These are phyloP conservation scores for Onychomys torridus DNA, from an alignment of 2,797 vertebrate species.

Conservation along the genomic window DNA sequence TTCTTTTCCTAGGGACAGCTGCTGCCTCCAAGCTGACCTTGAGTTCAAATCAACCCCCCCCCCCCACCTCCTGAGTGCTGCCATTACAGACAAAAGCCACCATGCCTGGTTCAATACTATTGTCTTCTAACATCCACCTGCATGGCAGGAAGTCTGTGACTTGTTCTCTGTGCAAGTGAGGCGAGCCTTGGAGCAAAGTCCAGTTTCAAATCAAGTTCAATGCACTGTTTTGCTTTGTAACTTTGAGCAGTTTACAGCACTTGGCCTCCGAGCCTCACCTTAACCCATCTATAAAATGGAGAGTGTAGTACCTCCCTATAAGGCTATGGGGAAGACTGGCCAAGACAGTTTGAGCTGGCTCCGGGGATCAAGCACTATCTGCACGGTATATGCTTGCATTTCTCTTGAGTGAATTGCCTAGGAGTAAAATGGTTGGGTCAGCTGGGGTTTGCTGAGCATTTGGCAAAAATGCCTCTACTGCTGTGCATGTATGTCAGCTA, in stretches of 20 bases:
- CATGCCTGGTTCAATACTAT: accelerated
- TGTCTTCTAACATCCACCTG: neutral
- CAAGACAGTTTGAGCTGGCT: neutral
- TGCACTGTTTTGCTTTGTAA: neutral
- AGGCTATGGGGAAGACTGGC: neutral
- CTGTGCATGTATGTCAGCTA: neutral
- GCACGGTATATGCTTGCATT: neutral
- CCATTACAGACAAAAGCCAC: neutral
- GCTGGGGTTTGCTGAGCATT: neutral
- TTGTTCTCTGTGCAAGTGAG: neutral
- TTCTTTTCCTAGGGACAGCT: neutral
- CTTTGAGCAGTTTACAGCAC: neutral
- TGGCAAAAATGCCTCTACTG: neutral
- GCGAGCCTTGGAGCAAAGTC: neutral
- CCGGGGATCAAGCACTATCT: neutral
- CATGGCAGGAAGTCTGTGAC: neutral
- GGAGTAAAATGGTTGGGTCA: neutral
- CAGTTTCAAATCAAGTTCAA: neutral
- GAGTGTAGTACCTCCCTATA: neutral
- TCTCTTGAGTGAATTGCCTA: neutral
- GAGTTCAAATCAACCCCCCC: neutral
- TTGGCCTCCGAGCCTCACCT: neutral
- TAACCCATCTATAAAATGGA: neutral
- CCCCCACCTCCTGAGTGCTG: neutral
- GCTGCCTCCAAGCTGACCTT: neutral